These are phyloP conservation scores for Struthidea cinerea DNA, from an alignment of 2,113 vertebrate genomes.

Conservation along the genomic window DNA sequence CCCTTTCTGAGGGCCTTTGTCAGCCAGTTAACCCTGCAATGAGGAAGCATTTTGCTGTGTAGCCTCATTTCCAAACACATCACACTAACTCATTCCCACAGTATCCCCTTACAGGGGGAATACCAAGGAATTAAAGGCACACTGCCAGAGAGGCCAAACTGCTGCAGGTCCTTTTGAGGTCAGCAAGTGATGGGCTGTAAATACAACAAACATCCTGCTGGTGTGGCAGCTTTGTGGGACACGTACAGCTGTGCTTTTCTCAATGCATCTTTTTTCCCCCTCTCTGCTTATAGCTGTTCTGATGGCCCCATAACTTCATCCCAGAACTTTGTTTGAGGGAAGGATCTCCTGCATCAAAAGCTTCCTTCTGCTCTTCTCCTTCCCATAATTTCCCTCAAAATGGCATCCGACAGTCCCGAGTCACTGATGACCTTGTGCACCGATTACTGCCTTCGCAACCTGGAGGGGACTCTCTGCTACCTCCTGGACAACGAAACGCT, in stretches of 20 bases:
- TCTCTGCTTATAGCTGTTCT: constrained; percentile 6
- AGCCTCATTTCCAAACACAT: not conserved
- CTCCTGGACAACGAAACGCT: constrained; percentile 84
- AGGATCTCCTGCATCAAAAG: not conserved
- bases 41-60: not conserved
- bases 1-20: not conserved
- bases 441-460: constrained; percentile 89
- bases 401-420: constrained; percentile 88
- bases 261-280: not conserved
- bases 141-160: not conserved
- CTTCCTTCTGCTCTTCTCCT: not conserved
- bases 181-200: not conserved
- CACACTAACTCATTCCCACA: not conserved
- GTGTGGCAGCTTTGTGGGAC: not conserved
- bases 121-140: not conserved
- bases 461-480: constrained; percentile 92
- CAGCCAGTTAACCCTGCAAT: not conserved
- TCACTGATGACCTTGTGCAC: constrained; percentile 90
- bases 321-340: not conserved
- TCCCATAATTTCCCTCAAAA: constrained; percentile 31
- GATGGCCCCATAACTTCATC: constrained; percentile 56
- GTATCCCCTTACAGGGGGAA: not conserved
- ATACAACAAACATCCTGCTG: not conserved
- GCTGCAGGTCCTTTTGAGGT: not conserved
- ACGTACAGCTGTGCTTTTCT: not conserved